phyloP scores from a whole-genome alignment of 2,797 vertebrate genomes.

The Gadopsis marmoratus region DNA sequence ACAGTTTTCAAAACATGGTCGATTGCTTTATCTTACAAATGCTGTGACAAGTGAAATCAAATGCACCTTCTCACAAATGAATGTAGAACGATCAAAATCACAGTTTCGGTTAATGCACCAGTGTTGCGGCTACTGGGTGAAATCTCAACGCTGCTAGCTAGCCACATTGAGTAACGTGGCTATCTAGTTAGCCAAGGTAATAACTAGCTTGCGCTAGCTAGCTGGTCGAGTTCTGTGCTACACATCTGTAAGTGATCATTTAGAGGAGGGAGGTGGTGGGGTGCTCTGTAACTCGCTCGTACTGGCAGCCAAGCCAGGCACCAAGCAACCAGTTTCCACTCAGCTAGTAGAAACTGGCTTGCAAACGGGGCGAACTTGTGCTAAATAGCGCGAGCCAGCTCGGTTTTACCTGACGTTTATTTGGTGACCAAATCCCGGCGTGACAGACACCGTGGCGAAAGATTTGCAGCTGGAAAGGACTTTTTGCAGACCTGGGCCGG shows the following conservation, averaged over 20 bases:
- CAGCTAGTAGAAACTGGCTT: conserved; percentile 10
- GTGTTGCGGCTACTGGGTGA: conserved; percentile 39
- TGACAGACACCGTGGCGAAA: conserved; percentile 81
- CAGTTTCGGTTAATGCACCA: conserved; percentile 40
- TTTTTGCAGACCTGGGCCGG: conserved; percentile 81
- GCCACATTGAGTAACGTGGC: conserved; percentile 80
- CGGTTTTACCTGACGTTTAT: conserved; percentile 66
- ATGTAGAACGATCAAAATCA: conserved; percentile 17
- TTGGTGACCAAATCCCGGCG: conserved; percentile 85
- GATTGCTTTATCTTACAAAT: conserved; percentile 56
- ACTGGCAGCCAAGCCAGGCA: conserved; percentile 54
- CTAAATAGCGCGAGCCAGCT: conserved; percentile 43
- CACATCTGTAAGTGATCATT: conserved; percentile 88
- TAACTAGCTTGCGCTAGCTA: conserved; percentile 72
- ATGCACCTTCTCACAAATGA: conserved; percentile 38
- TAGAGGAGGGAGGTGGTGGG: conserved; percentile 41
- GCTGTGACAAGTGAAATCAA: conserved; percentile 43
- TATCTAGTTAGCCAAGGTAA: conserved; percentile 74
- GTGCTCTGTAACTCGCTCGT: conserved; percentile 60
- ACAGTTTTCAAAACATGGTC: conserved; percentile 69
- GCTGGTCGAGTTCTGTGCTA: conserved; percentile 61
- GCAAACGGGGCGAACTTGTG: conserved; percentile 29
- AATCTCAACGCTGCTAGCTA: conserved; percentile 66
- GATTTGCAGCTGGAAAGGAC: conserved; percentile 75
- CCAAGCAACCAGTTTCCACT: too few species aligned